Evolutionary conservation across 1,140 invertebrate genomes (phyloP).

Genomic region (Zaprionus davidi): DNA sequence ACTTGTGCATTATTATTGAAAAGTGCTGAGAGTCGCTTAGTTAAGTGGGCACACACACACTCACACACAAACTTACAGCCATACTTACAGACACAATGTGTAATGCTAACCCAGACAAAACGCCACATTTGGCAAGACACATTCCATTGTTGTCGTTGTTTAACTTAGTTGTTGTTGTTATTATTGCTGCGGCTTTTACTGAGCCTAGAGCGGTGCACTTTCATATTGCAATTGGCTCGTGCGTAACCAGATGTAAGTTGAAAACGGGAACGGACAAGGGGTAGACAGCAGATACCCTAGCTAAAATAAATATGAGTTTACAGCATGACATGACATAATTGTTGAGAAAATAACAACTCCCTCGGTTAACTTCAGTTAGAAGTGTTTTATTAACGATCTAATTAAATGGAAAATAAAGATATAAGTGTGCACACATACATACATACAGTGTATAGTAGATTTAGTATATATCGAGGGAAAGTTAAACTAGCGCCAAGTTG

Average conservation of each 20-base stretch:
- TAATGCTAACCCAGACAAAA: constrained; percentile 74
- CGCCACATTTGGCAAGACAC: constrained; percentile 69
- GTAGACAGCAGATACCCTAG: background rate
- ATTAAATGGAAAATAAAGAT: constrained; percentile 48
- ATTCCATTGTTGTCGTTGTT: constrained; percentile 57
- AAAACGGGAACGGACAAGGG: background rate
- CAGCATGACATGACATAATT: constrained; percentile 60
- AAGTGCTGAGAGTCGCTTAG: constrained; percentile 45
- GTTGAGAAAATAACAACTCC: constrained; percentile 26
- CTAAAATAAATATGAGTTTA: constrained; percentile 15
- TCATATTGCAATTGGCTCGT: constrained; percentile 47
- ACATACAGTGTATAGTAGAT: background rate
- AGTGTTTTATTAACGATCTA: constrained; percentile 64
- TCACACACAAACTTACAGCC: too few species aligned
- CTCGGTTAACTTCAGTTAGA: constrained; percentile 38
- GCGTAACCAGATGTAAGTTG: constrained; percentile 28
- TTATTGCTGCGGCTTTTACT: constrained; percentile 33
- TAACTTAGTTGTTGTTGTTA: constrained; percentile 20
- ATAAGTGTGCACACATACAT: background rate
- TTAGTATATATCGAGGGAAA: constrained; percentile 45
- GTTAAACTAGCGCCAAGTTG: constrained; percentile 25
- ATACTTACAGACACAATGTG: constrained; percentile 45
- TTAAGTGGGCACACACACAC: constrained; percentile 42
- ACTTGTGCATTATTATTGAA: constrained; percentile 67
- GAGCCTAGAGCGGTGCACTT: constrained; percentile 36